phyloP scores from a whole-genome alignment of 2,113 vertebrate species.

The Hylia prasina region DNA sequence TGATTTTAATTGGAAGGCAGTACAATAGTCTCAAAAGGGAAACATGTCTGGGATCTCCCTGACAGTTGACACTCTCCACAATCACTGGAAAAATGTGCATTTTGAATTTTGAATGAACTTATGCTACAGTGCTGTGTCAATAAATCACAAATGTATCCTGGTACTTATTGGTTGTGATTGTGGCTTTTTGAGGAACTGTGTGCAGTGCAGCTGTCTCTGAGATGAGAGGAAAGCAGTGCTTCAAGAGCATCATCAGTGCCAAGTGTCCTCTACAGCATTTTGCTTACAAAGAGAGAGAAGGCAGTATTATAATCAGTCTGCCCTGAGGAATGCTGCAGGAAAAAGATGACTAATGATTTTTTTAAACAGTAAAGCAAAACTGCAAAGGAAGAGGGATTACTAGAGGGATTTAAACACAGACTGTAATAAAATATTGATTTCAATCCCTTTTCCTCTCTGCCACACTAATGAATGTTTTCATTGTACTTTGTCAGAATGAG shows the following conservation, averaged over 20 bases:
- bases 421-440: neutral
- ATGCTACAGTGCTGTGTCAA: neutral
- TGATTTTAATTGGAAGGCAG: neutral
- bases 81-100: neutral
- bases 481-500: neutral
- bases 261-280: neutral
- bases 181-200: neutral
- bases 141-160: neutral
- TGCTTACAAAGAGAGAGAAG: neutral
- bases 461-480: neutral
- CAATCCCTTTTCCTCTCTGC: neutral
- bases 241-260: neutral
- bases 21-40: neutral
- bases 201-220: neutral
- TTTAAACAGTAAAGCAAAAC: neutral
- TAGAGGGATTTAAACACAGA: neutral
- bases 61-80: neutral
- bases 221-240: neutral
- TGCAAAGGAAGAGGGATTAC: neutral
- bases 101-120: neutral
- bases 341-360: neutral
- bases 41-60: neutral
- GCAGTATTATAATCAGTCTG: neutral
- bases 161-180: rapidly evolving
- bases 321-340: neutral